phyloP scores from a whole-genome alignment of 2,797 vertebrate species.

The Remorina albescens region DNA sequence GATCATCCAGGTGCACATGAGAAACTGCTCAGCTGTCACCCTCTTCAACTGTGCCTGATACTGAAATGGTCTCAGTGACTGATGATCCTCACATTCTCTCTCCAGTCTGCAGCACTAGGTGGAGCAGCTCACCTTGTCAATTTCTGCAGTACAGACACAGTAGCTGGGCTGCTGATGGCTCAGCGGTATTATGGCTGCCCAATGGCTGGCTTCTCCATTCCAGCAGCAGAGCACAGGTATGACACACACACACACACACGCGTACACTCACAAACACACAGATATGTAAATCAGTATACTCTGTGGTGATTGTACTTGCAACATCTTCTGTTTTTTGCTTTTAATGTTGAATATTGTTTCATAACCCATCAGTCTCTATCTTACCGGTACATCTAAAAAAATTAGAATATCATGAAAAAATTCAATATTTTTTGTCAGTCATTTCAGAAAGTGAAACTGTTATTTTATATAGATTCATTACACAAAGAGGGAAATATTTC shows the following conservation, averaged over 20 bases:
- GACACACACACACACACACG: neutral
- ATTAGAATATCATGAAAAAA: no score
- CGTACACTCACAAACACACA: neutral
- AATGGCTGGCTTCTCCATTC: conserved; percentile 87
- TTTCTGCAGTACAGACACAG: conserved; percentile 87
- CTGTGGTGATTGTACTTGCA: neutral
- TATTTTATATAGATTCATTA: no score
- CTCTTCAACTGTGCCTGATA: neutral
- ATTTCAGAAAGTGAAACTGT: no score
- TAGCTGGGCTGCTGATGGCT: conserved; percentile 85
- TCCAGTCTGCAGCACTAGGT: conserved; percentile 84
- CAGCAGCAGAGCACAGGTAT: conserved; percentile 87
- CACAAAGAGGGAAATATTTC: no score
- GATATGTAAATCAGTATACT: neutral
- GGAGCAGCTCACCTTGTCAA: conserved; percentile 87
- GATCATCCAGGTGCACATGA: no score
- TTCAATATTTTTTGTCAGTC: no score
- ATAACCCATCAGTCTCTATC: no score
- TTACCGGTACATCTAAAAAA: no score
- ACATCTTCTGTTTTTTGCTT: neutral
- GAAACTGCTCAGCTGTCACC: neutral
- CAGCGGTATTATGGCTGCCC: conserved; percentile 83
- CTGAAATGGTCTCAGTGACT: neutral
- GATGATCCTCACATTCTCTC: neutral
- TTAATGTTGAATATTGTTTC: neutral